Percentiles rank a stretch among this genome's conserved stretches.
phyloP scores from a whole-genome alignment of 2,113 vertebrate species.

The Plecotus auritus region DNA sequence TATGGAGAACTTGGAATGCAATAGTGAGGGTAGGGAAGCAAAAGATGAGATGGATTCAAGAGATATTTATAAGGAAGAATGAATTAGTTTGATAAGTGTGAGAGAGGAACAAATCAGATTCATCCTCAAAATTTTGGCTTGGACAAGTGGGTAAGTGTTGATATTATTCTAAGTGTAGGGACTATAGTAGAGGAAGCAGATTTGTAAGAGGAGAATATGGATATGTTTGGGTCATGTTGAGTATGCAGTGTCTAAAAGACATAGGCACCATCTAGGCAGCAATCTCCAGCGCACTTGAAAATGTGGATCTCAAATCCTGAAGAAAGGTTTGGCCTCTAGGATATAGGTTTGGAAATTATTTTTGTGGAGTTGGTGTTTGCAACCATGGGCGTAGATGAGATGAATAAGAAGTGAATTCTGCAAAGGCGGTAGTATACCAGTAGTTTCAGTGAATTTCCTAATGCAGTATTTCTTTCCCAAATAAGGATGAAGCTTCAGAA shows the following conservation, averaged over 20 bases:
- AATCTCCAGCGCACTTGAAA: not conserved
- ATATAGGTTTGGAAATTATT: not conserved
- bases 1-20: not conserved
- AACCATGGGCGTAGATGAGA: not conserved
- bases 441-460: not conserved
- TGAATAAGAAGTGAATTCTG: not conserved
- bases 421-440: not conserved
- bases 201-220: not conserved
- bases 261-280: not conserved
- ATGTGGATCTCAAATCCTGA: not conserved
- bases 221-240: not conserved
- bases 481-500: slow-evolving; percentile 3
- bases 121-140: not conserved
- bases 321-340: not conserved
- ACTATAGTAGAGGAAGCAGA: not conserved
- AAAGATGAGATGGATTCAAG: not conserved
- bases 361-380: not conserved
- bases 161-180: not conserved
- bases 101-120: not conserved
- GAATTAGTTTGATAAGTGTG: not conserved
- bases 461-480: not conserved
- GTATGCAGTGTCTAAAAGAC: not conserved
- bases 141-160: not conserved
- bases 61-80: not conserved
- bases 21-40: not conserved